Conservation (phyloP, 2,113 vertebrate genomes). For the Casuarius casuarius region DNA sequence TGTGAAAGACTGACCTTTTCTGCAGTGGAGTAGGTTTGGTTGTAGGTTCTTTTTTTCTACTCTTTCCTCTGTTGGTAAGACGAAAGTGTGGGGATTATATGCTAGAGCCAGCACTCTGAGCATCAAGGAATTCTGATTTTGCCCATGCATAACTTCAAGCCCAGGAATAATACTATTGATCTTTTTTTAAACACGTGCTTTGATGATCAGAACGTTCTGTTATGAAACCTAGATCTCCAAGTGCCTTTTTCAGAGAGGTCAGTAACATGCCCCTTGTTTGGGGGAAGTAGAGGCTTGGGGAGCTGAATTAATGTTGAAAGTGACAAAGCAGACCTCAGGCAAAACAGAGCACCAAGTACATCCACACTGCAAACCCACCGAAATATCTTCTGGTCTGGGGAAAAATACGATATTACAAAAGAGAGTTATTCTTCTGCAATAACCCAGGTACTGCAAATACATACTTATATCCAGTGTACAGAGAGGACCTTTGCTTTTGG, state of each 20-base stretch:
- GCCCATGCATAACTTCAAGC: not conserved
- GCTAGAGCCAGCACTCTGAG: not conserved
- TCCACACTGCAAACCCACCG: fast-evolving
- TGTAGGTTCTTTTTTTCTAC: not conserved
- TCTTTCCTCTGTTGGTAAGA: not conserved
- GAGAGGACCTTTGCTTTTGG: not conserved
- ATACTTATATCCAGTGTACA: fast-evolving
- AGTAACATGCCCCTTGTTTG: not conserved
- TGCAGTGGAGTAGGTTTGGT: not conserved
- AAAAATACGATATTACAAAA: not conserved
- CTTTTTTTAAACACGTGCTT: not conserved
- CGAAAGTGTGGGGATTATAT: not conserved
- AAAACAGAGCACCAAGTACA: fast-evolving
- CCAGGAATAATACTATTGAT: not conserved
- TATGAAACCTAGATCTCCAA: not conserved
- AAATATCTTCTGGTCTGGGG: not conserved
- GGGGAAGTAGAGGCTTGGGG: not conserved
- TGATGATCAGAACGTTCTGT: conserved; percentile 9
- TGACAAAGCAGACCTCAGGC: not conserved
- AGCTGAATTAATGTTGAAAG: not conserved
- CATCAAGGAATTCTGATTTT: not conserved
- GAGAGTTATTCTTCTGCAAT: not conserved
- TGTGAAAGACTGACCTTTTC: not conserved
- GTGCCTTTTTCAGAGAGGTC: not conserved
- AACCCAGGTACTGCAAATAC: fast-evolving